Conservation (phyloP, 2,797 vertebrate species). For the Scleropages formosus region DNA sequence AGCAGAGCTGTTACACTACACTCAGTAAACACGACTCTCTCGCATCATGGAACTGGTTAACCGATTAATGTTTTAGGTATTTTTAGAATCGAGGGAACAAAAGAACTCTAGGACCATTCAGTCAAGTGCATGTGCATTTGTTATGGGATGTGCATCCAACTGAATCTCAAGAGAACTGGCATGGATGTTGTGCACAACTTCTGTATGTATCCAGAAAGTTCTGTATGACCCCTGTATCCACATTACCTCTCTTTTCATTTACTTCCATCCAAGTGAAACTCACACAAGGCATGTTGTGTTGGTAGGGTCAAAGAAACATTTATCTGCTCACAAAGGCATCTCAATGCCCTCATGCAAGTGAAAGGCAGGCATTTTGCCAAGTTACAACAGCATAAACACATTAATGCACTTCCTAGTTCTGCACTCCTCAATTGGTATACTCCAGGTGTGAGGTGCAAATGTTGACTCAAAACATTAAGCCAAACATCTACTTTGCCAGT, state of each 20-base stretch:
- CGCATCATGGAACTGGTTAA: background rate
- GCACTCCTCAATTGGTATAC: background rate
- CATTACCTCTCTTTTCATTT: no score
- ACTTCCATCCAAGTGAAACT: background rate
- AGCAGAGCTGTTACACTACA: background rate
- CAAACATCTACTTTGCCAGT: background rate
- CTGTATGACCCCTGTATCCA: no score
- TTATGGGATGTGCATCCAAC: background rate
- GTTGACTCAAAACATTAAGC: background rate
- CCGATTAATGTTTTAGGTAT: background rate
- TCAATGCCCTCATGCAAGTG: background rate
- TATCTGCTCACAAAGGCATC: background rate
- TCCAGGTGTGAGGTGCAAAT: background rate
- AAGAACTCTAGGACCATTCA: slow-evolving; percentile 18
- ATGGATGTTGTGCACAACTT: background rate
- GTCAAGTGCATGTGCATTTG: slow-evolving; percentile 48
- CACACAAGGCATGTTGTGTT: background rate
- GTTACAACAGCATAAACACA: background rate
- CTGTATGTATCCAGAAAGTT: no score
- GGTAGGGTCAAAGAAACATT: background rate
- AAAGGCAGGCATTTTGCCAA: background rate
- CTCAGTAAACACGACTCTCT: background rate
- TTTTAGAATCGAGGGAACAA: background rate
- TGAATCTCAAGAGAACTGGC: background rate
- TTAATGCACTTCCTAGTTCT: background rate